A percentile compares a stretch with the other conserved stretches of the same genome.
Evolutionary conservation across 2,113 vertebrate genomes (phyloP).

Genomic region (Sigmodon hispidus): DNA sequence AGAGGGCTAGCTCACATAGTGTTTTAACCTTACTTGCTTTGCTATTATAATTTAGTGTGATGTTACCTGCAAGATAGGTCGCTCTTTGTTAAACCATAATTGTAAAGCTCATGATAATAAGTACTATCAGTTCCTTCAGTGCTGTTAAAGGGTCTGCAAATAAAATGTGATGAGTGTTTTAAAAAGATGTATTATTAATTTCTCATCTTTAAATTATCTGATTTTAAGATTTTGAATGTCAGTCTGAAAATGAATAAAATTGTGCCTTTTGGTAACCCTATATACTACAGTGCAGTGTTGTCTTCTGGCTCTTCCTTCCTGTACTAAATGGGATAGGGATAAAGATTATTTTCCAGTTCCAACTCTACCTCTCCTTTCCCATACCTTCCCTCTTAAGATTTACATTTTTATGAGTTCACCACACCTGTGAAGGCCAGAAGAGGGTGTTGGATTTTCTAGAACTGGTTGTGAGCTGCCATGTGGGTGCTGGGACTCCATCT

Average conservation of each 20-base stretch:
- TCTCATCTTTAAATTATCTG: background rate
- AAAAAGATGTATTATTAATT: constrained; percentile 21
- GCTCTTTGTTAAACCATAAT: background rate
- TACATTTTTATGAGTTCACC: background rate
- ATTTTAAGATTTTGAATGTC: constrained; percentile 56
- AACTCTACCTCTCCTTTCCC: background rate
- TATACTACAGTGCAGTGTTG: constrained; percentile 37
- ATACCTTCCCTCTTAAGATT: background rate
- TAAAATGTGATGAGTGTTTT: background rate
- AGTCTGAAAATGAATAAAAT: background rate
- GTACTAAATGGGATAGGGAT: background rate
- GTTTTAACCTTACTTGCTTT: constrained; percentile 12
- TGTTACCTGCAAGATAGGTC: background rate
- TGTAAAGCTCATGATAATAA: background rate
- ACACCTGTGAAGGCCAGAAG: background rate
- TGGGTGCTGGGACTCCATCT: background rate
- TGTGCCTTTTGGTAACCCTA: background rate
- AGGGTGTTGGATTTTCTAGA: background rate
- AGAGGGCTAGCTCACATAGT: background rate
- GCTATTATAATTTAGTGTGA: background rate
- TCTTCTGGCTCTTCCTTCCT: background rate
- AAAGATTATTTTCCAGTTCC: constrained; percentile 57
- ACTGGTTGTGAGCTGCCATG: background rate
- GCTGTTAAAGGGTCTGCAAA: background rate
- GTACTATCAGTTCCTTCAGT: background rate